Evolutionary conservation across 2,113 vertebrate genomes (phyloP).

Genomic region (Danio rerio): GRCz12tu NC_133180.1:35800501-35801000

Average conservation of each 20-base stretch:
- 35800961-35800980: no score
- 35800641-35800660: conserved; percentile 16
- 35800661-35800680: conserved; percentile 53
- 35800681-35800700: conserved; percentile 50
- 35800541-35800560: not conserved
- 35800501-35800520: conserved; percentile 49
- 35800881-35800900: conserved; percentile 23
- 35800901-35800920: not conserved
- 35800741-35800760: conserved; percentile 53
- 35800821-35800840: conserved; percentile 24
- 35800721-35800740: conserved; percentile 43
- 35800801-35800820: conserved; percentile 43
- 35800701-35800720: conserved; percentile 43
- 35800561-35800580: conserved; percentile 23
- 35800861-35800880: conserved; percentile 3
- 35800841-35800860: conserved; percentile 31
- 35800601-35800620: conserved; percentile 36
- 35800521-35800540: conserved; percentile 66
- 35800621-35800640: conserved; percentile 28
- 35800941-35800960: not conserved
- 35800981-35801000: no score
- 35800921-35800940: not conserved
- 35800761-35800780: conserved; percentile 62
- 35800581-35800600: conserved; percentile 31
- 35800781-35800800: conserved; percentile 58